Conservation (phyloP, 2,797 vertebrate species). For the Myotis planiceps region DNA sequence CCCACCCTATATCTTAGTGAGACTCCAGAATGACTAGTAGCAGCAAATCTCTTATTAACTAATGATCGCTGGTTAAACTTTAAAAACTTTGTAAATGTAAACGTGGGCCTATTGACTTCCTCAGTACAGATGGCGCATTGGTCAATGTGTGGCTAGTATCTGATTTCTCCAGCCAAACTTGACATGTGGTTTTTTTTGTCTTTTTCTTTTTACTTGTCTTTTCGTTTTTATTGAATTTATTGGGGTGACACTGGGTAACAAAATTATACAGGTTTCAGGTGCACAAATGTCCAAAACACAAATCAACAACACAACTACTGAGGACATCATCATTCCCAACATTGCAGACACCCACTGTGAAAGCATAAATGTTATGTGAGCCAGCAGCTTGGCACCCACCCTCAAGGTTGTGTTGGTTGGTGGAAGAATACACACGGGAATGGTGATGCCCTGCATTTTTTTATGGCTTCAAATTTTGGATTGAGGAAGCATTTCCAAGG, state of each 20-base stretch:
- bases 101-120: background rate
- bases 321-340: background rate
- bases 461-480: background rate
- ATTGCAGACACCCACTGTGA: background rate
- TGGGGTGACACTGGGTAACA: background rate
- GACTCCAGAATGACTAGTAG: background rate
- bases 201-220: background rate
- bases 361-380: rapidly evolving
- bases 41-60: background rate
- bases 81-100: background rate
- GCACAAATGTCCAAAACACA: background rate
- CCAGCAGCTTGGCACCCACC: no score
- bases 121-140: background rate
- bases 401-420: no score
- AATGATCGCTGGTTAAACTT: background rate
- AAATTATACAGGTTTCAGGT: background rate
- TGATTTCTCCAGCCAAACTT: background rate
- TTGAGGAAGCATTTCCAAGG: background rate
- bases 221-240: background rate
- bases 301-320: background rate
- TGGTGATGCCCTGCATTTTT: rapidly evolving
- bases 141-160: background rate
- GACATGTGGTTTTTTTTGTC: background rate
- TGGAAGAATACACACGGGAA: background rate
- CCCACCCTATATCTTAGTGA: background rate